phyloP scores from a whole-genome alignment of 2,113 vertebrate genomes.

The Poeciliopsis turrubarensis region DNA sequence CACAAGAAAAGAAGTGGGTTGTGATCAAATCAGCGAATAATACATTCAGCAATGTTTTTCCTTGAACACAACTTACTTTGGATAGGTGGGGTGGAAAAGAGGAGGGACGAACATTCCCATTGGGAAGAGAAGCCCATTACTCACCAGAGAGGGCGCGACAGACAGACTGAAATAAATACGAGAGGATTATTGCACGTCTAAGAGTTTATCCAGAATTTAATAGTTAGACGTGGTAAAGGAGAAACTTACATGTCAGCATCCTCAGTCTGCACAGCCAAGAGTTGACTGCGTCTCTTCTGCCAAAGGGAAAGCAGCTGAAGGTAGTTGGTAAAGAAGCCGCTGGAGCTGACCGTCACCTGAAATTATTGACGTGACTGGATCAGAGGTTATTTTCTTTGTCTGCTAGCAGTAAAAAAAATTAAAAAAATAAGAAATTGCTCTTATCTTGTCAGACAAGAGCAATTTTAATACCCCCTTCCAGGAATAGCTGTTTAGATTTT shows the following conservation, averaged over 20 bases:
- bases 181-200: not conserved
- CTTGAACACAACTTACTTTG: constrained; percentile 64
- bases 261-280: constrained; percentile 52
- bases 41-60: not conserved
- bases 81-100: constrained; percentile 78
- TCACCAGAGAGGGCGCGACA: constrained; percentile 59
- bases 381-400: not conserved
- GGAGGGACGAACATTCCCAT: constrained; percentile 79
- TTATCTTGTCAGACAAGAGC: too few relatives aligned
- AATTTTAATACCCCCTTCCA: not conserved
- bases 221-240: not conserved
- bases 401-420: too few relatives aligned
- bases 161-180: constrained; percentile 62
- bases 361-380: constrained; percentile 14
- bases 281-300: constrained; percentile 61
- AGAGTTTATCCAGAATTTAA: not conserved
- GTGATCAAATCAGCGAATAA: not conserved
- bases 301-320: constrained; percentile 73
- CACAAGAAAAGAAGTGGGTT: not conserved
- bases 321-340: constrained; percentile 80
- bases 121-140: constrained; percentile 74
- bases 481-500: not conserved
- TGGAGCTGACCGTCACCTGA: constrained; percentile 66
- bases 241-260: constrained; percentile 65
- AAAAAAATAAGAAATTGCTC: too few relatives aligned